phyloP scores from a whole-genome alignment of 2,113 vertebrate species.

The Rhadina sibilatrix region DNA sequence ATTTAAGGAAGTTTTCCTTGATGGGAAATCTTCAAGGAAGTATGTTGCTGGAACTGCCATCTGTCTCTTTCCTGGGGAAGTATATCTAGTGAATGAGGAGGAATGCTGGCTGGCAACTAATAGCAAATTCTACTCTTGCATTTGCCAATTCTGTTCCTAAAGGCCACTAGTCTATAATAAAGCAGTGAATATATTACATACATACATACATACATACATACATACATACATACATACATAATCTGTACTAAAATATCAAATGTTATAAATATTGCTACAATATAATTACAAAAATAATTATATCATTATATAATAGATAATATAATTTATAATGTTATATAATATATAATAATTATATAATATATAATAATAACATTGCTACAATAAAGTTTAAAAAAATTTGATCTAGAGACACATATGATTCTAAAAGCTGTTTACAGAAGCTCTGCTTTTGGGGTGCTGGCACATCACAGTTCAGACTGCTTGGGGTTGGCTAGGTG shows the following conservation, averaged over 20 bases:
- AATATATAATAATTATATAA: no score
- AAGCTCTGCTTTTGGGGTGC: neutral
- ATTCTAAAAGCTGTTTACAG: neutral
- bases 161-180: neutral
- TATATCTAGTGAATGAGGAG: neutral
- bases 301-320: no score
- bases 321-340: no score
- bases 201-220: no score
- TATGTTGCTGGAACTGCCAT: neutral
- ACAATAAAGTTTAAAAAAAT: neutral
- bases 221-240: no score
- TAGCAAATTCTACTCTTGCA: neutral
- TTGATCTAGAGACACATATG: neutral
- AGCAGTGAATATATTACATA: neutral
- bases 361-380: neutral
- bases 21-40: constrained; percentile 20
- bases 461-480: neutral
- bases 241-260: no score
- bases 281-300: no score
- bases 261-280: no score
- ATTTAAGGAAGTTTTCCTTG: neutral
- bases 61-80: neutral
- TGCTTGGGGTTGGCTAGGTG: neutral
- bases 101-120: neutral
- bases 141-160: neutral